Percentiles rank a stretch among this genome's conserved stretches.
Evolutionary conservation across 2,797 vertebrate genomes (phyloP).

Genomic region (Sebastes taczanowskii): DNA sequence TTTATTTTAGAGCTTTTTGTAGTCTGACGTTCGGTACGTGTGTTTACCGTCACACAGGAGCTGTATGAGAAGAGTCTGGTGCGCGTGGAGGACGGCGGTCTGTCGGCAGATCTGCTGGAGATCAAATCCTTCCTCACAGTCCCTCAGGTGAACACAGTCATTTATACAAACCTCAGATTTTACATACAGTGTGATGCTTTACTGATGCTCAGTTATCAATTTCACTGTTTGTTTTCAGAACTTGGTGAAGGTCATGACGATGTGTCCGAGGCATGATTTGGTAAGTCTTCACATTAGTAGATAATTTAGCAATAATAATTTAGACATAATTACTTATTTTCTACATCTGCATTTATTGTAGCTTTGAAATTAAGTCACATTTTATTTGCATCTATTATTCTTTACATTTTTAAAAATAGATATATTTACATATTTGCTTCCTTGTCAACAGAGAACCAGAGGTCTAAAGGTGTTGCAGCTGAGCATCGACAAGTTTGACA

Average conservation of each 20-base stretch:
- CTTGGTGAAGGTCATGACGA: constrained; percentile 92
- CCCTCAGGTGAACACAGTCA: constrained; percentile 84
- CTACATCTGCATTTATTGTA: neutral
- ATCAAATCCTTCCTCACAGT: constrained; percentile 88
- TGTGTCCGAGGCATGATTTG: constrained; percentile 89
- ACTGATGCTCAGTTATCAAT: neutral
- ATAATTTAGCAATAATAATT: neutral
- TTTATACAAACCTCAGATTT: neutral
- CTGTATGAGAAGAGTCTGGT: constrained; percentile 91
- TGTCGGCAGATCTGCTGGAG: constrained; percentile 89
- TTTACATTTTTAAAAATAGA: neutral
- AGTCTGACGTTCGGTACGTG: neutral
- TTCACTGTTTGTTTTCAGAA: constrained; percentile 76
- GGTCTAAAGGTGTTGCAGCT: constrained; percentile 91
- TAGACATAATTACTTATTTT: neutral
- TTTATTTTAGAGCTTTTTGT: neutral
- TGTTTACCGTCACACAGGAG: constrained; percentile 79
- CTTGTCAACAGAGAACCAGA: constrained; percentile 87
- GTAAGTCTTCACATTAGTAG: constrained; percentile 76
- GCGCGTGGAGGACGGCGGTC: constrained; percentile 85
- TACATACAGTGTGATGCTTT: neutral
- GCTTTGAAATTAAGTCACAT: neutral
- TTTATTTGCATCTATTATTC: neutral
- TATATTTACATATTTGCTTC: neutral
- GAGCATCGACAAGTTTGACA: constrained; percentile 91